Conservation (phyloP, 2,113 vertebrate genomes). For the Tenebrosternarchus preto region DNA sequence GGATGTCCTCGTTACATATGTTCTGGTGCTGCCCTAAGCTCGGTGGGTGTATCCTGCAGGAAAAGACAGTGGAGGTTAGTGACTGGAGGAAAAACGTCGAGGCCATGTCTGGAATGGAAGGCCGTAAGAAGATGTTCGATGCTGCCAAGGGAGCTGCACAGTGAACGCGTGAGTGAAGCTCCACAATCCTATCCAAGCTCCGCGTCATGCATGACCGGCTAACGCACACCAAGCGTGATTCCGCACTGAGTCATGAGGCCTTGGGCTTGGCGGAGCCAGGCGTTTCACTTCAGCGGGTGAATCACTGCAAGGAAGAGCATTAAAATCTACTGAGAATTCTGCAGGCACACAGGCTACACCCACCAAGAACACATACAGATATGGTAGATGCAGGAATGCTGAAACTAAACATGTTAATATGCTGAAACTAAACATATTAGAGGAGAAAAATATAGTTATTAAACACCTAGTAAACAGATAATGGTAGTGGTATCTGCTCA, state of each 20-base stretch:
- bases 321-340: too few species aligned
- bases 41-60: constrained; percentile 63
- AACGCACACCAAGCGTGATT: background rate
- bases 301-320: too few species aligned
- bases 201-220: background rate
- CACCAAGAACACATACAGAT: too few species aligned
- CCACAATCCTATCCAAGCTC: background rate
- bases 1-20: too few species aligned
- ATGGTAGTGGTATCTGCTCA: background rate
- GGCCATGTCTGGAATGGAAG: constrained; percentile 95
- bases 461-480: too few species aligned
- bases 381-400: too few species aligned
- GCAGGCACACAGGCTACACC: too few species aligned
- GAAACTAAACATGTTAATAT: too few species aligned
- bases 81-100: constrained; percentile 98
- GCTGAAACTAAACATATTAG: too few species aligned
- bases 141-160: constrained; percentile 64
- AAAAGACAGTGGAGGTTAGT: constrained; percentile 84
- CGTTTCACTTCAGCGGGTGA: too few species aligned
- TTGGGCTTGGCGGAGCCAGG: too few species aligned
- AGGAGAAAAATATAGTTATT: too few species aligned
- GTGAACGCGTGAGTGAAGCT: constrained; percentile 40
- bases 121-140: constrained; percentile 94
- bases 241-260: background rate
- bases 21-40: background rate